Evolutionary conservation across 1,140 invertebrate species (phyloP), one percentile per base, ranked within the genome.

Genomic region (Bactericera cockerelli): DNA sequence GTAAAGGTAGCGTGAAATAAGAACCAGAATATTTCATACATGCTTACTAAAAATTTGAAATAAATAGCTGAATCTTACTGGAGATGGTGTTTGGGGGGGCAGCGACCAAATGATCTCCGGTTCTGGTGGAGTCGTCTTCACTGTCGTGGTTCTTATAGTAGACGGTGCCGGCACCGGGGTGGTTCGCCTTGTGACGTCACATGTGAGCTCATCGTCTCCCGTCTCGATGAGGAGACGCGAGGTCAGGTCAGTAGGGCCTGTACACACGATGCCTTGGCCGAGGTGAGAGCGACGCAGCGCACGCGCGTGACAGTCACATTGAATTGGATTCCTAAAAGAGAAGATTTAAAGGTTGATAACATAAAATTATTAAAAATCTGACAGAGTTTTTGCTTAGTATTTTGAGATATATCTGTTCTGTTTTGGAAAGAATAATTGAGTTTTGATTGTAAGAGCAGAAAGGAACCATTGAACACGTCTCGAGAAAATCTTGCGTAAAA

Each of bases 31-130:
- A n/a, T n/a, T n/a, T n/a, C n/a, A n/a, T n/a, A n/a, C n/a, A n/a
- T n/a, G n/a, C n/a, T n/a, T n/a, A n/a, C n/a, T n/a, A n/a, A n/a
- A n/a, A n/a, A n/a, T n/a, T n/a, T n/a, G n/a, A n/a, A n/a, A n/a
- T n/a, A n/a, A n/a, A n/a, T n/a, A n/a, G n/a, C n/a, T n/a, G n/a
- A n/a, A n/a, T n/a, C n/a, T n/a, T n/a, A 31, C 28, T 4, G 28
- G 28, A 31, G 28, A 31, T 31, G 28, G 13, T 6, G 28, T 79
- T 1, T 80, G 77, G 2, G 83, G 82, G 3, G 84, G 80, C 11
- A 86, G 74, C 6, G 87, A 89, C 87, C 87, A 90, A 63, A 91
- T 91, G 26, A 92, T 90, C 56, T 89, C 84, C 0, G 86, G 85
- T 66, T 89, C 83, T 1, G 80, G 77, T 1, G 80, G 81, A 16